A percentile compares a stretch with the other conserved stretches of the same genome.
These are phyloP conservation scores for Hemicentrotus pulcherrimus DNA, from an alignment of 35 echinoderm and acorn worm species.

Conservation along the genomic window DNA sequence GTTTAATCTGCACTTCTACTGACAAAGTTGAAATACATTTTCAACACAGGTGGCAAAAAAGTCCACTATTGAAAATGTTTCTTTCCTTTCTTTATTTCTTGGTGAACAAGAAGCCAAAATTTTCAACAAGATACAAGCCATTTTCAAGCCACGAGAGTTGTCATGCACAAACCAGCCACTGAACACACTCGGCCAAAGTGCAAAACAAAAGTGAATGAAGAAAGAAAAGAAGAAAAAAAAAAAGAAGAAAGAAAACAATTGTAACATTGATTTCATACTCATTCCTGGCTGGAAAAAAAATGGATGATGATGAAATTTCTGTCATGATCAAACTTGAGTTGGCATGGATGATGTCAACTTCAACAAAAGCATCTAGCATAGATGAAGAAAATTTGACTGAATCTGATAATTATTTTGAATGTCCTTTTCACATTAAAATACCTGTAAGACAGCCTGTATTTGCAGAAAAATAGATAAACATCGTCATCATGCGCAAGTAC, in stretches of 20 bases:
- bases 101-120: neutral
- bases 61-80: neutral
- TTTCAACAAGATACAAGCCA: neutral
- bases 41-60: neutral
- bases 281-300: neutral
- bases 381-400: too few relatives aligned
- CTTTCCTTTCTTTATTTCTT: neutral
- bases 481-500: neutral
- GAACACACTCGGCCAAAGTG: neutral
- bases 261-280: neutral
- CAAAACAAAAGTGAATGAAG: neutral
- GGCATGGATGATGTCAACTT: neutral
- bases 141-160: neutral
- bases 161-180: neutral
- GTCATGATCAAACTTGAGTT: neutral
- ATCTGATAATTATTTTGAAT: neutral
- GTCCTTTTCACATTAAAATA: neutral
- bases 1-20: too few relatives aligned
- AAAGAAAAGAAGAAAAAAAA: neutral
- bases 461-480: neutral
- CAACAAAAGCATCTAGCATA: neutral
- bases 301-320: slow-evolving; percentile 8
- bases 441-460: neutral
- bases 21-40: too few relatives aligned
- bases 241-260: neutral